phyloP scores from a whole-genome alignment of 2,797 vertebrate genomes.

The Arrhamphus sclerolepis region DNA sequence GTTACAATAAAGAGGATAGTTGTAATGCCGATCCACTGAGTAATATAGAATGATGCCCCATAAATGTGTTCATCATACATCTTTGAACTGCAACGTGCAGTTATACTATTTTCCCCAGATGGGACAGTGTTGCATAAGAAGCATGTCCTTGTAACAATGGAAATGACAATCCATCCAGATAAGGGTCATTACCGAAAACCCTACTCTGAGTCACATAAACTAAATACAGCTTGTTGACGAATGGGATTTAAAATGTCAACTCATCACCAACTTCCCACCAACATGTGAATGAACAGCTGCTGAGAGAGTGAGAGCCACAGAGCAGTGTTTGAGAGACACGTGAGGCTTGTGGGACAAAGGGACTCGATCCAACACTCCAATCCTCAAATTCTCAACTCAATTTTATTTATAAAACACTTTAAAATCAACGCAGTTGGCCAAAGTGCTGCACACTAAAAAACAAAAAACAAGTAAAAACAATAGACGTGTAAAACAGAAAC shows the following conservation, averaged over 20 bases:
- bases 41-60: constrained; percentile 18
- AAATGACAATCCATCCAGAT: constrained; percentile 28
- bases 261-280: constrained; percentile 46
- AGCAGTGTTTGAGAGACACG: constrained; percentile 43
- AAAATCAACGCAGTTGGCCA: no score
- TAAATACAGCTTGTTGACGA: constrained; percentile 81
- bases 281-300: constrained; percentile 77
- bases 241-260: constrained; percentile 77
- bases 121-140: constrained; percentile 1
- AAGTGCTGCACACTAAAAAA: no score
- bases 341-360: constrained; percentile 64
- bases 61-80: constrained; percentile 22
- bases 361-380: constrained; percentile 33
- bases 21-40: constrained; percentile 17
- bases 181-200: constrained; percentile 33
- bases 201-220: constrained; percentile 58
- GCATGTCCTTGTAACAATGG: constrained; percentile 33
- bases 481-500: no score
- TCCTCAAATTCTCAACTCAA: constrained; percentile 5
- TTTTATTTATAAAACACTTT: no score
- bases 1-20: background rate
- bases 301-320: constrained; percentile 51
- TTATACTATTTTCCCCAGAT: constrained; percentile 41
- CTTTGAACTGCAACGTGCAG: constrained; percentile 33
- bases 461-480: no score